These are phyloP conservation scores for Dendroctonus ponderosae DNA, from an alignment of 1,140 invertebrate species.

Conservation along the genomic window DNA sequence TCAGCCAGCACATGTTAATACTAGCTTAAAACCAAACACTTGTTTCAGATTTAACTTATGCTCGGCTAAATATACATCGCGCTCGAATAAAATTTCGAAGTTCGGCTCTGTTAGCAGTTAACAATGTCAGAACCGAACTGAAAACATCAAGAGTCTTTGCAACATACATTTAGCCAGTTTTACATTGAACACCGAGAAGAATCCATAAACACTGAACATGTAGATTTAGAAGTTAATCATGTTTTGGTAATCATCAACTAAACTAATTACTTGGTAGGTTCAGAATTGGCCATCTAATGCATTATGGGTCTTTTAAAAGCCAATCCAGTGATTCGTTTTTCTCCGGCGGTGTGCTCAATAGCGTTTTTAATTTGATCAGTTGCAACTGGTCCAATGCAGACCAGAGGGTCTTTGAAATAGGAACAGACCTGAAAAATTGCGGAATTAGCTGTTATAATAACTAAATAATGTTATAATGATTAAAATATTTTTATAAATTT, in stretches of 20 bases:
- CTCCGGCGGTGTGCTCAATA: slow-evolving; percentile 74
- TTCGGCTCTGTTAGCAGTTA: slow-evolving; percentile 14
- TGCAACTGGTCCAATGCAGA: slow-evolving; percentile 83
- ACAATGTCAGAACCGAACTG: slow-evolving; percentile 3
- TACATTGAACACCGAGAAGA: slow-evolving; percentile 17
- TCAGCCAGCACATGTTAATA: slow-evolving; percentile 3
- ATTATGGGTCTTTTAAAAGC: slow-evolving; percentile 55
- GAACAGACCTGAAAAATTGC: slow-evolving; percentile 68
- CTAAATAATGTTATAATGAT: neutral
- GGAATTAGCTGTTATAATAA: neutral
- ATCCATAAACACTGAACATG: slow-evolving; percentile 3
- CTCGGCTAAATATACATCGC: slow-evolving; percentile 6
- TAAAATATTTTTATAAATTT: neutral
- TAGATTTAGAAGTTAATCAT: slow-evolving; percentile 18
- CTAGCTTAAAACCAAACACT: neutral
- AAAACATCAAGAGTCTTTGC: neutral
- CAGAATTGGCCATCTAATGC: slow-evolving; percentile 51
- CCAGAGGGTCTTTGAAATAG: slow-evolving; percentile 86
- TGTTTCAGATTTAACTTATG: neutral
- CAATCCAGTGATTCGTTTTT: slow-evolving; percentile 69
- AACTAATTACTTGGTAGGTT: slow-evolving; percentile 19
- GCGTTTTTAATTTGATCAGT: slow-evolving; percentile 65
- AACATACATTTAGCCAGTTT: slow-evolving; percentile 5
- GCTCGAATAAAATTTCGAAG: neutral
- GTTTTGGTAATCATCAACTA: slow-evolving; percentile 1